Base-by-base conservation (phyloP, 2,888 invertebrate genomes). In the Hydraecia micacea region DNA sequence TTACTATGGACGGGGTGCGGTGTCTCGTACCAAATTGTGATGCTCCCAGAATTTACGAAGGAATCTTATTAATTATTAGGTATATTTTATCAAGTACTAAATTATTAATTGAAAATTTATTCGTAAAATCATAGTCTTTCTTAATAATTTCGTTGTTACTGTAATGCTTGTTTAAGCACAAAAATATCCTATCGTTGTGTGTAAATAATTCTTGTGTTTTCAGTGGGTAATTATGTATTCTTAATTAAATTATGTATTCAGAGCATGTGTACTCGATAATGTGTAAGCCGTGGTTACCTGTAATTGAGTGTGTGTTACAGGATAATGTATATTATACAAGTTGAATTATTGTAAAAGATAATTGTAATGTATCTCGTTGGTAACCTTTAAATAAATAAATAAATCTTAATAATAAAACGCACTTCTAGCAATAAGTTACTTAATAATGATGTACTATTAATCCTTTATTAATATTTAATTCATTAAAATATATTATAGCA, bases 1-100 rank as follows among this genome's bases (percentile, higher is more conserved):
- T 83, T 81, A 80, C 75, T 83, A 81, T 88, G 85, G 85, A 80
- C 75, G 74, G 49, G 21, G 60, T 55, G 75, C 78, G 71, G 55
- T 84, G 72, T 77, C 78, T 80, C 60, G 73, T 83, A 77, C 60
- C 77, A 49, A 80, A 88, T 77, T 80, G 63, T 75, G 68, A 63
- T 76, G 66, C 52, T 75, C 68, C 25, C 46, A 52, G 68, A 84
- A 75, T 75, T 79, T 66, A 84, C 69, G 74, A 81, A 77, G 79
- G 69, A 46, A 55, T 62, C n/a, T 74, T 67, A 81, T 39, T 74
- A 36, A 74, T 72, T 70, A 60, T 73, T n/a, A 70, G n/a, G 7
- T 69, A 36, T 73, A 73, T 74, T 76, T 80, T 49, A 70, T 76
- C 36, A 63, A 28, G 58, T 66, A 60, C 49, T 62, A 42, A 66